Conservation (phyloP, 1,140 invertebrate genomes). For the Pseudachorutes palmiensis region DNA sequence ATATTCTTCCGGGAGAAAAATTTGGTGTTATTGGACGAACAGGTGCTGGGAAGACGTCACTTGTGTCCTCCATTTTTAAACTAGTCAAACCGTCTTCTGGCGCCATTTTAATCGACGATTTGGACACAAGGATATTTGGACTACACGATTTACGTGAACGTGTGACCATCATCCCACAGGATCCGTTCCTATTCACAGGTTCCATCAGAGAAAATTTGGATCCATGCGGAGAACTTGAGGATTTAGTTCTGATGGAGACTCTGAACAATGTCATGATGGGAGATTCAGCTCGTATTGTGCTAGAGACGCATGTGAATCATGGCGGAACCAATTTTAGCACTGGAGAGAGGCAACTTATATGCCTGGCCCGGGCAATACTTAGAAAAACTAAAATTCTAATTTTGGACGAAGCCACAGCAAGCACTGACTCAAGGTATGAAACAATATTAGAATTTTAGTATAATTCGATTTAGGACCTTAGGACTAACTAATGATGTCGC, state of each 20-base stretch:
- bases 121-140: conserved; percentile 46
- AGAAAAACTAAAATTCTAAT: neutral
- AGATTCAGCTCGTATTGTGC: too few species aligned
- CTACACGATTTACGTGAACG: conserved; percentile 46
- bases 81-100: conserved; percentile 45
- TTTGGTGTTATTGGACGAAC: conserved; percentile 46
- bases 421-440: too few species aligned
- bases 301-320: neutral
- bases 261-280: too few species aligned
- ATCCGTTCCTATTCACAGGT: too few species aligned
- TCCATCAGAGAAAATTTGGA: too few species aligned
- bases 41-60: conserved; percentile 52
- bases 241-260: too few species aligned
- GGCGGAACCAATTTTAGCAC: neutral
- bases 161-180: too few species aligned
- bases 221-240: too few species aligned
- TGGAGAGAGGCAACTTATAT: neutral
- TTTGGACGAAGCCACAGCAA: neutral
- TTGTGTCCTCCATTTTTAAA: conserved; percentile 51
- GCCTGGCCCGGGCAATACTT: neutral
- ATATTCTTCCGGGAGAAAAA: conserved; percentile 52
- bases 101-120: conserved; percentile 46
- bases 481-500: too few species aligned
- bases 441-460: too few species aligned
- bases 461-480: too few species aligned